These are phyloP conservation scores for Lophius piscatorius DNA, from an alignment of 2,113 vertebrate species.

Conservation along the genomic window DNA sequence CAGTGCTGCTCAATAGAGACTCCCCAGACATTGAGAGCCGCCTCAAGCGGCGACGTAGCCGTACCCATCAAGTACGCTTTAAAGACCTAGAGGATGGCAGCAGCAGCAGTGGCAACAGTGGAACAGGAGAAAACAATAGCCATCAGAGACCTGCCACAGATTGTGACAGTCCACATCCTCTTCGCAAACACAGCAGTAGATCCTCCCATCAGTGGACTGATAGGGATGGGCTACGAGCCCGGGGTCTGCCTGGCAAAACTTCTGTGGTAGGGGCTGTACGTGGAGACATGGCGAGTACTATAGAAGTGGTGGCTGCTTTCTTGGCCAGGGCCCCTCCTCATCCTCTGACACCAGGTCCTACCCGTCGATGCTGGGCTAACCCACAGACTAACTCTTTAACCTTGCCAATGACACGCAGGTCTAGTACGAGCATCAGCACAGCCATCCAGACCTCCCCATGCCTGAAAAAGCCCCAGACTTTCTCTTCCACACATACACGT, in stretches of 20 bases:
- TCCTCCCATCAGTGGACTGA: conserved; percentile 57
- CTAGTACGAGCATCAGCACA: conserved; percentile 81
- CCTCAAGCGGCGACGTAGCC: conserved; percentile 81
- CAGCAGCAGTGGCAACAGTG: conserved; percentile 72
- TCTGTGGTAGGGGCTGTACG: conserved; percentile 80
- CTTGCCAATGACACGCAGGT: conserved; percentile 79
- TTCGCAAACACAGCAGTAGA: conserved; percentile 67
- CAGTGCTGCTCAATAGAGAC: conserved; percentile 85
- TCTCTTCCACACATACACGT: conserved; percentile 61
- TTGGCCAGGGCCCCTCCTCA: conserved; percentile 79
- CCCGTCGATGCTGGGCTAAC: conserved; percentile 80
- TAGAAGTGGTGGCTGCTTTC: conserved; percentile 75
- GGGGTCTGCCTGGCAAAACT: conserved; percentile 61
- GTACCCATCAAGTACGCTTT: conserved; percentile 88
- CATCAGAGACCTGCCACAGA: conserved; percentile 60
- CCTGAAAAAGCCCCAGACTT: conserved; percentile 78
- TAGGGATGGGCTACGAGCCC: conserved; percentile 44
- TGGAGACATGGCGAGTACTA: conserved; percentile 78
- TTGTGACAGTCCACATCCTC: conserved; percentile 71
- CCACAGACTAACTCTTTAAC: conserved; percentile 80
- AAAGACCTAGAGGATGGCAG: conserved; percentile 84
- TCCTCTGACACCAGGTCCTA: conserved; percentile 76
- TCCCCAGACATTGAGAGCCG: conserved; percentile 83
- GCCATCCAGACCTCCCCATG: conserved; percentile 88
- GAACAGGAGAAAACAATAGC: conserved; percentile 65